Percentiles rank a stretch among this genome's conserved stretches.
Conservation (phyloP, 2,797 vertebrate species). For the Artibeus lituratus region DNA sequence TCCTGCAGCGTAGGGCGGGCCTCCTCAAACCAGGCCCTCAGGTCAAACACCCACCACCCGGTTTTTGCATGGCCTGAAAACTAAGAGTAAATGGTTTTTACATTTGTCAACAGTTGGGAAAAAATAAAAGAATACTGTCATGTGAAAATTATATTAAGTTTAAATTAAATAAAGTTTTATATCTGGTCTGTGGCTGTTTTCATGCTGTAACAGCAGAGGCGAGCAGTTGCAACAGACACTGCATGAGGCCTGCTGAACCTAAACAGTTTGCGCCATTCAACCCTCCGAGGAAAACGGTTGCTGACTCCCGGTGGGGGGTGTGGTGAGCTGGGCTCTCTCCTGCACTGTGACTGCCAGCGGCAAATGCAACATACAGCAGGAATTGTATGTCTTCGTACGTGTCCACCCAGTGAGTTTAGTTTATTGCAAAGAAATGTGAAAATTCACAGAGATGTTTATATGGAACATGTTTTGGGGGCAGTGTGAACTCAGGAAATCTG, state of each 20-base stretch:
- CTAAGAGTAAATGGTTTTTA: not conserved
- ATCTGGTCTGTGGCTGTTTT: not conserved
- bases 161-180: not conserved
- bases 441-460: not conserved
- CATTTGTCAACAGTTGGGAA: not conserved
- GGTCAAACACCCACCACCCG: not conserved
- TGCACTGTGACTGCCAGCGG: not conserved
- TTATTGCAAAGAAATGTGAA: slow-evolving; percentile 3
- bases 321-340: not conserved
- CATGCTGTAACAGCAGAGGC: not conserved
- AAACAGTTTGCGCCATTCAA: not conserved
- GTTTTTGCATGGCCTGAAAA: not conserved
- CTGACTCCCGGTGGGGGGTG: not conserved
- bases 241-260: not conserved
- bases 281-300: not conserved
- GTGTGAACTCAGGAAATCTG: not conserved
- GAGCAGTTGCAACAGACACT: not conserved
- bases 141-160: not conserved
- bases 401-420: not conserved
- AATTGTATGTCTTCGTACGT: not conserved
- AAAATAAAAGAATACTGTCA: not conserved
- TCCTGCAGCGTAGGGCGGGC: not conserved
- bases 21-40: not conserved
- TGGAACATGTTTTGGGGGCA: not conserved
- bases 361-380: not conserved